Evolutionary conservation across 2,797 vertebrate species (phyloP).

Genomic region (Discoglossus pictus): DNA sequence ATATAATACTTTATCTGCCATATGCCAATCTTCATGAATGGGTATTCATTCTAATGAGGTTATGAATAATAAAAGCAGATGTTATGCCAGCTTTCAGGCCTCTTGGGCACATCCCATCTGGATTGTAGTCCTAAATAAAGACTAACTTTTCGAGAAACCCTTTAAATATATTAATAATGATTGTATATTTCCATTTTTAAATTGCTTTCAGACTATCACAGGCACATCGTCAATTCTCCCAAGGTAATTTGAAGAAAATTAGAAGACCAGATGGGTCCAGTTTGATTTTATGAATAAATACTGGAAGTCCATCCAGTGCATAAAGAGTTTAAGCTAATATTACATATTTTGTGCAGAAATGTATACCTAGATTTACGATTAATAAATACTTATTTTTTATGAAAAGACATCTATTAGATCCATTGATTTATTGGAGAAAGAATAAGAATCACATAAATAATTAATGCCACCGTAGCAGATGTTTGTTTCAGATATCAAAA

Average conservation of each 20-base stretch:
- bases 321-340: neutral
- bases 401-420: too few relatives aligned
- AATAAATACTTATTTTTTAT: too few relatives aligned
- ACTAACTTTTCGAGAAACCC: slow-evolving; percentile 32
- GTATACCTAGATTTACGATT: too few relatives aligned
- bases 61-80: slow-evolving; percentile 46
- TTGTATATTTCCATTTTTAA: slow-evolving; percentile 50
- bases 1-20: slow-evolving; percentile 26
- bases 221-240: slow-evolving; percentile 25
- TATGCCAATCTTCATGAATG: slow-evolving; percentile 47
- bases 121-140: slow-evolving; percentile 24
- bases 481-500: too few relatives aligned
- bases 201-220: slow-evolving; percentile 39
- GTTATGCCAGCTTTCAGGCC: slow-evolving; percentile 39
- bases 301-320: neutral
- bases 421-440: too few relatives aligned
- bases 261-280: slow-evolving; percentile 32
- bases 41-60: slow-evolving; percentile 44
- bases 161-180: slow-evolving; percentile 49
- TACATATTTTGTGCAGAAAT: too few relatives aligned
- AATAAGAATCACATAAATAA: too few relatives aligned
- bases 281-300: neutral
- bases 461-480: too few relatives aligned
- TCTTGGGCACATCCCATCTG: slow-evolving; percentile 47
- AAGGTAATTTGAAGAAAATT: slow-evolving; percentile 42